Percentiles rank a stretch among this genome's conserved stretches.
These are phyloP conservation scores for Acutogordius australiensis DNA, from an alignment of 2,888 invertebrate genomes.

Conservation along the genomic window DNA sequence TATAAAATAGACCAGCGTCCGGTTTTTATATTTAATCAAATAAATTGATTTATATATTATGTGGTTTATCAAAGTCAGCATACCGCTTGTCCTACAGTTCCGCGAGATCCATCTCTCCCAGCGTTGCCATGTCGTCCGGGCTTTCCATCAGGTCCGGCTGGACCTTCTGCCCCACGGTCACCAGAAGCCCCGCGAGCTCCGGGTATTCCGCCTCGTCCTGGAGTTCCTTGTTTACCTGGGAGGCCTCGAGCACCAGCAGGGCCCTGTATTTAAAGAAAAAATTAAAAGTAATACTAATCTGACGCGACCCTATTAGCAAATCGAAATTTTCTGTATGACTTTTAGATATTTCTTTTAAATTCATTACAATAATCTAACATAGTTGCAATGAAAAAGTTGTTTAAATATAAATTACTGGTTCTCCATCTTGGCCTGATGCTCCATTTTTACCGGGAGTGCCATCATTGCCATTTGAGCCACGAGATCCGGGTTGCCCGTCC, in stretches of 20 bases:
- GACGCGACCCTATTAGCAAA: too few relatives aligned
- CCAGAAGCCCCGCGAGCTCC: not conserved
- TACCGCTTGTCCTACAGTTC: not conserved
- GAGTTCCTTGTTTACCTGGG: not conserved
- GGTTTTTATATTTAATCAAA: not conserved
- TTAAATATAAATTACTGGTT: conserved; percentile 11
- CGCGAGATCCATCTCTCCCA: conserved; percentile 4
- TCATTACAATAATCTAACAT: too few relatives aligned
- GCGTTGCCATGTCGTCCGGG: not conserved
- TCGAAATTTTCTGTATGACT: too few relatives aligned
- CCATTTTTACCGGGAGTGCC: conserved; percentile 10
- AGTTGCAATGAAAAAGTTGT: too few relatives aligned
- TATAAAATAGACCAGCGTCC: too few relatives aligned
- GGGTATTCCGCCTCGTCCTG: not conserved
- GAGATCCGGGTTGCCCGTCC: not conserved
- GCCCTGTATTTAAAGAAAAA: too few relatives aligned
- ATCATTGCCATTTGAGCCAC: not conserved
- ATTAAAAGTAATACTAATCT: too few relatives aligned
- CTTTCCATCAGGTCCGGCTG: conserved; percentile 1
- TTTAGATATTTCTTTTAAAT: too few relatives aligned
- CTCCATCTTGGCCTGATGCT: conserved; percentile 5
- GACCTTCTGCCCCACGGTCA: not conserved
- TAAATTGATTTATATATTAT: too few relatives aligned
- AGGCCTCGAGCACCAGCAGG: not conserved
- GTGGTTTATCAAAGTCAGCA: not conserved